Conservation (phyloP, 2,888 invertebrate species). For the Ophion slaviceki region DNA sequence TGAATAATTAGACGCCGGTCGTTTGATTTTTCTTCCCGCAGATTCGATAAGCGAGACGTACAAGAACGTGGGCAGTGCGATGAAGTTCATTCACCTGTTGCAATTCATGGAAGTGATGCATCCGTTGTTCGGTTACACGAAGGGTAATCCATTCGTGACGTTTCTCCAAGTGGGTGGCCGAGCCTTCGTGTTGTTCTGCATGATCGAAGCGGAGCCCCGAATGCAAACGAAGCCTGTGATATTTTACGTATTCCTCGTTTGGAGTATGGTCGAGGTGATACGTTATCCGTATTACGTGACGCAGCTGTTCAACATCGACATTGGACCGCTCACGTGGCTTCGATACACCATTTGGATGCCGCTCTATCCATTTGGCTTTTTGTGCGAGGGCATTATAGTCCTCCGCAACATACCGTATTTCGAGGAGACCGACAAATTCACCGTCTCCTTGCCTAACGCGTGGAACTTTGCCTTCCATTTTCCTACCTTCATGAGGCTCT, state of each 20-base stretch:
- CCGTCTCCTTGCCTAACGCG: slow-evolving; percentile 91
- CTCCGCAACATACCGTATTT: slow-evolving; percentile 94
- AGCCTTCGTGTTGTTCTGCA: slow-evolving; percentile 90
- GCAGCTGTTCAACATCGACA: slow-evolving; percentile 90
- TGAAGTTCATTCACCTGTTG: slow-evolving; percentile 92
- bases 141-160: slow-evolving; percentile 89
- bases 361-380: slow-evolving; percentile 94
- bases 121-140: slow-evolving; percentile 94
- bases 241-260: slow-evolving; percentile 94
- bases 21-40: slow-evolving; percentile 55
- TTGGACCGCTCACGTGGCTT: slow-evolving; percentile 93
- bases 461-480: slow-evolving; percentile 95
- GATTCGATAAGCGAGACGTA: slow-evolving; percentile 89
- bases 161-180: slow-evolving; percentile 93
- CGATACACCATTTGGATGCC: slow-evolving; percentile 97
- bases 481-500: slow-evolving; percentile 91
- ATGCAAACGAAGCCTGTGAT: slow-evolving; percentile 95
- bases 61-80: slow-evolving; percentile 89
- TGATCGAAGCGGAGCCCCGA: slow-evolving; percentile 93
- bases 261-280: slow-evolving; percentile 93
- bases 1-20: neutral
- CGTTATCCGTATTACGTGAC: slow-evolving; percentile 97
- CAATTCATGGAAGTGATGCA: slow-evolving; percentile 95
- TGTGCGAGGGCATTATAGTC: slow-evolving; percentile 93
- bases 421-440: slow-evolving; percentile 92